Percentiles rank a stretch among this genome's conserved stretches.
Conservation (phyloP, 2,888 invertebrate genomes). For the Barypeithes pellucidus region DNA sequence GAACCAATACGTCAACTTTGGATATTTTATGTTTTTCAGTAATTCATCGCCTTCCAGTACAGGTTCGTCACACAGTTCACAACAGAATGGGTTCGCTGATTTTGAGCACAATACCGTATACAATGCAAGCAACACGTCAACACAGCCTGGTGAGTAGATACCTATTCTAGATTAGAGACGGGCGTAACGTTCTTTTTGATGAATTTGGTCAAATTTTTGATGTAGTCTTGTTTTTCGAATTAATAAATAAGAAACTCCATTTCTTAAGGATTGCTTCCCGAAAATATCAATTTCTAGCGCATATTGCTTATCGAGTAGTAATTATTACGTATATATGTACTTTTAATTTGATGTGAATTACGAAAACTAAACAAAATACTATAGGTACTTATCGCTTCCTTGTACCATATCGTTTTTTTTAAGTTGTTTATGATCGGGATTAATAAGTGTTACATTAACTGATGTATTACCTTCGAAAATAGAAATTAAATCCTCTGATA, state of each 20-base stretch:
- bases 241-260: too few relatives aligned
- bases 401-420: not conserved
- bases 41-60: slow-evolving; percentile 40
- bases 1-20: too few relatives aligned
- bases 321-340: slow-evolving; percentile 18
- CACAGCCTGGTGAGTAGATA: slow-evolving; percentile 43
- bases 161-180: too few relatives aligned
- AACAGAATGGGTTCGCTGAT: slow-evolving; percentile 75
- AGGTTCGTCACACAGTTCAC: slow-evolving; percentile 43
- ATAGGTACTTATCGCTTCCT: not conserved
- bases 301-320: slow-evolving; percentile 11
- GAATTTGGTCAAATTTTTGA: too few relatives aligned
- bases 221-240: too few relatives aligned
- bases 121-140: slow-evolving; percentile 62
- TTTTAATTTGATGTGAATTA: slow-evolving; percentile 1
- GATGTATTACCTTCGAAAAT: too few relatives aligned
- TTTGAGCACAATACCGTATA: slow-evolving; percentile 83
- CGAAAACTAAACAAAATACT: not conserved
- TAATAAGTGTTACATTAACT: too few relatives aligned
- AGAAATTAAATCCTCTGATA: too few relatives aligned
- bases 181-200: too few relatives aligned
- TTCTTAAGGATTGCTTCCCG: too few relatives aligned
- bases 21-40: slow-evolving; percentile 37
- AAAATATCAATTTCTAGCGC: slow-evolving; percentile 6
- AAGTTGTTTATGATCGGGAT: too few relatives aligned